Evolutionary conservation across 2,113 vertebrate species (phyloP), one percentile per base, ranked within the genome.

Genomic region (Callopanchax toddi): DNA sequence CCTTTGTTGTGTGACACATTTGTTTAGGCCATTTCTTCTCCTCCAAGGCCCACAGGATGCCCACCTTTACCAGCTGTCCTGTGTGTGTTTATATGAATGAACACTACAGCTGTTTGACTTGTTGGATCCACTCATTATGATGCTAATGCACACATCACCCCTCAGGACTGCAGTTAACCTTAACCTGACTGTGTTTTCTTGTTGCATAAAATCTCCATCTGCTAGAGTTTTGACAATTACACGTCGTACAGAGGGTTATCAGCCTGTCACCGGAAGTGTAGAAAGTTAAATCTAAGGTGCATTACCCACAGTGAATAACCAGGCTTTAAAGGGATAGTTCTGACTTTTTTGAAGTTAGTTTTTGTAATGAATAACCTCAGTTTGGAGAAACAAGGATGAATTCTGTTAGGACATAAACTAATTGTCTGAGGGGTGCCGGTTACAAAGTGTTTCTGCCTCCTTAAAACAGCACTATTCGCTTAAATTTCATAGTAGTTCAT

Each of bases 31-130:
- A n/a, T n/a, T n/a, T n/a, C n/a, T n/a, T n/a, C n/a, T n/a, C n/a
- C n/a, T n/a, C n/a, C n/a, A n/a, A 74, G 82, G 80, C 76, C 84
- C 52, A 21, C 60, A 67, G 57, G 57, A 79, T 74, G 71, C 51
- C 79, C 16, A 72, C 71, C 36, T 60, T 40, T 32, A 65, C 66
- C 79, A 72, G 73, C 71, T 79, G 84, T 59, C 61, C 66, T 46
- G 58, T 16, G 1, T 12, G 12, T 36, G 11, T 39, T 15, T 36
- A 11, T 2, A 40, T 40, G 16, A 40, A 40, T 40, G 40, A 18
- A 8, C 16, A 43, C 17, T 40, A 16, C 36, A 37, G 36, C 18
- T 46, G 17, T 2, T 76, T 34, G 60, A 72, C 72, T 73, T 77
- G 71, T 72, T 79, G 76, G 63, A 62, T 53, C 71, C 39, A 32